These are phyloP conservation scores for Bembecia ichneumoniformis DNA, from an alignment of 2,888 invertebrate species.

Conservation along the genomic window DNA sequence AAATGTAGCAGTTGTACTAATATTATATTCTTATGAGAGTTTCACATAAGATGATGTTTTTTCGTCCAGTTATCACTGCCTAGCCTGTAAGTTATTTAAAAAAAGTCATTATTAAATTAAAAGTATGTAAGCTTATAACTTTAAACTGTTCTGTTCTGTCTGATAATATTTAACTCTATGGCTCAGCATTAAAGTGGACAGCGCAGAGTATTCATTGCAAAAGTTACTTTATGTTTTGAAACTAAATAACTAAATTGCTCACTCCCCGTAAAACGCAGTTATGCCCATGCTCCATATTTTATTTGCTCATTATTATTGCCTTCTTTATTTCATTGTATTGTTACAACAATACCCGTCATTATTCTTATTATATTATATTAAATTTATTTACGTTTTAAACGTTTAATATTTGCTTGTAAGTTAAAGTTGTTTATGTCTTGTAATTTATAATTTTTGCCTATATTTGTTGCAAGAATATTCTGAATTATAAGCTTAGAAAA, in stretches of 20 bases:
- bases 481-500: too few species aligned
- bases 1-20: too few species aligned
- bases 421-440: too few species aligned
- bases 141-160: background rate
- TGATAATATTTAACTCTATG: slow-evolving; percentile 11
- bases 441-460: too few species aligned
- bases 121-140: background rate
- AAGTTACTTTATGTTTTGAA: slow-evolving; percentile 32
- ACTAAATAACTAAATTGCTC: slow-evolving; percentile 26
- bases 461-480: too few species aligned
- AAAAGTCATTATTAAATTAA: background rate
- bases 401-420: too few species aligned
- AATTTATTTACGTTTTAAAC: too few species aligned
- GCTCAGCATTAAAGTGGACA: slow-evolving; percentile 20
- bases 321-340: background rate
- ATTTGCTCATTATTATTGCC: background rate
- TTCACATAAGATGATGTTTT: too few species aligned
- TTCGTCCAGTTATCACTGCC: too few species aligned
- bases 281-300: background rate
- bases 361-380: too few species aligned
- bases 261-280: slow-evolving; percentile 16
- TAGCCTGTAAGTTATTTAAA: too few species aligned
- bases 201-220: slow-evolving; percentile 30
- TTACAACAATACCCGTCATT: background rate
- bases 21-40: too few species aligned